Base-by-base conservation (phyloP, 53 echinoderm and acorn worm species). In the Crossaster papposus region DNA sequence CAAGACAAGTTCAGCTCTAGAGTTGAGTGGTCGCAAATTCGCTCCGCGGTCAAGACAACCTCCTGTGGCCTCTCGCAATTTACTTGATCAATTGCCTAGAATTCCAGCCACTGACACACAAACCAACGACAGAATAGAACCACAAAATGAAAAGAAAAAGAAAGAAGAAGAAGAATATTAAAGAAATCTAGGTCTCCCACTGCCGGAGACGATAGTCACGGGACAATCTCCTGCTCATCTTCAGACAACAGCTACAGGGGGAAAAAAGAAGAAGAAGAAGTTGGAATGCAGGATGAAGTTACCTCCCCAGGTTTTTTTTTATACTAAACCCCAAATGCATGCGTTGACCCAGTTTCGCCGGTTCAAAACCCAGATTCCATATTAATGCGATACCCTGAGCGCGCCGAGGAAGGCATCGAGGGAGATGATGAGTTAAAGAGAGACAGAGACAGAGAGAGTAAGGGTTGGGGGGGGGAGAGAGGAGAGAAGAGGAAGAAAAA, bases 301-400 rank as follows among this genome's bases (percentile, higher is more conserved):
- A 74, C 74, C 72, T 85, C 68, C 38, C 85, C 51, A 30, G 85
- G 72, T 85, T 85, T 71, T 71, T 71, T 7, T 11, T 30, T 71
- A 30, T 29, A 71, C 30, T 29, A 14, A 58, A 58, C 58, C 58
- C 58, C 58, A 58, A 58, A 72, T 76, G 87, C 87, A 77, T 76
- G 76, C 36, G 77, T 87, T 87, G 87, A 87, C 87, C 87, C 34
- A 87, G 76, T 34, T 87, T 87, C 14, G 62, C n/a, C 76, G 32
- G 77, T 87, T 87, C 77, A 77, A 76, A 87, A 87, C 53, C 87
- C 87, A 28, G 76, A 87, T 87, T 87, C 87, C 87, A 87, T 87
- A 76, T 58, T 87, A 87, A 87, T 77, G 76, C 63, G 87, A 87
- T 87, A 87, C 87, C 62, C 87, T 34, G 87, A 76, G 64, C 44